phyloP scores from a whole-genome alignment of 2,797 vertebrate genomes.

The Etheostoma nigrum region DNA sequence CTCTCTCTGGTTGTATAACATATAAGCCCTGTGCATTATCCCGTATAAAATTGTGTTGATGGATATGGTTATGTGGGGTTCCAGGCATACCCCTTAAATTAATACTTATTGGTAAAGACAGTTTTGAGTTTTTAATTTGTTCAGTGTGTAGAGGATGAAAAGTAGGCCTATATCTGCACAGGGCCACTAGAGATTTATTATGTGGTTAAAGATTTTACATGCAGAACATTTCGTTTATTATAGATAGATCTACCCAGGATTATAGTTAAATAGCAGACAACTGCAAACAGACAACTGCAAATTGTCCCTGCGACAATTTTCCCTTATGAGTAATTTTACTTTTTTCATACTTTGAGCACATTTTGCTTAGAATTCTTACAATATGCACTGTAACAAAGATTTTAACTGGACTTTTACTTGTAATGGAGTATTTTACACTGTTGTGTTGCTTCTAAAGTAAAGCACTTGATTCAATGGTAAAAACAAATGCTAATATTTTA shows the following conservation, averaged over 20 bases:
- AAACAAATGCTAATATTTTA: not conserved
- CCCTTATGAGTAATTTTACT: too few species aligned
- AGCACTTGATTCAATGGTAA: not conserved
- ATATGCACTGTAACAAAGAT: too few species aligned
- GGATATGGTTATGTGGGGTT: not conserved
- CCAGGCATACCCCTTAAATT: not conserved
- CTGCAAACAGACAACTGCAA: too few species aligned
- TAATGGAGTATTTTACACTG: too few species aligned
- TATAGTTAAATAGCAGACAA: not conserved
- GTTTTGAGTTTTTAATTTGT: too few species aligned
- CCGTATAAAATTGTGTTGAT: not conserved
- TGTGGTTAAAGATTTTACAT: not conserved
- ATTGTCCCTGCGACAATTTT: too few species aligned
- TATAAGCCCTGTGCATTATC: not conserved
- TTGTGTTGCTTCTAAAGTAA: not conserved
- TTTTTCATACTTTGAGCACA: too few species aligned
- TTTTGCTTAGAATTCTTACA: too few species aligned
- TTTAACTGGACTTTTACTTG: not conserved
- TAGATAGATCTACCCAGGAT: not conserved
- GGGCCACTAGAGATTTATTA: too few species aligned
- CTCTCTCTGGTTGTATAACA: not conserved
- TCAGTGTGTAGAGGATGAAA: too few species aligned
- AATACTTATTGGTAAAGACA: not conserved
- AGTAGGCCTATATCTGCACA: too few species aligned
- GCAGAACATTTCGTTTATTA: not conserved